phyloP scores from a whole-genome alignment of 2,888 invertebrate genomes.

The Meghimatium bilineatum region DNA sequence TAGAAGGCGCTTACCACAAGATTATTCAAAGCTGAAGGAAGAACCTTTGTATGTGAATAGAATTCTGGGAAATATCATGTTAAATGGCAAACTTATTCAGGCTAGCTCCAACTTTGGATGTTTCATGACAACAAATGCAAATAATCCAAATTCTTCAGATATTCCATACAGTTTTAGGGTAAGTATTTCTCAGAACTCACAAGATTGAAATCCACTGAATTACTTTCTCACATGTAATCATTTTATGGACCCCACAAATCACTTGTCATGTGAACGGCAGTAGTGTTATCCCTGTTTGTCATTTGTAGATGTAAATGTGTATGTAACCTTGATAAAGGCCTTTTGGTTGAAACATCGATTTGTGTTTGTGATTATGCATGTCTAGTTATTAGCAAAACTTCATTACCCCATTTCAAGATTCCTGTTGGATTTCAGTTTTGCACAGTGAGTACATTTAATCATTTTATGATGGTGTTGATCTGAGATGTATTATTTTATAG shows the following conservation, averaged over 20 bases:
- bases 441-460: too few relatives aligned
- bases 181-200: constrained; percentile 38
- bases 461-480: too few relatives aligned
- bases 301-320: too few relatives aligned
- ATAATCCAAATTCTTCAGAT: constrained; percentile 56
- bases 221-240: neutral
- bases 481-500: too few relatives aligned
- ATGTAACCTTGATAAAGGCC: too few relatives aligned
- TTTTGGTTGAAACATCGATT: too few relatives aligned
- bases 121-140: constrained; percentile 73
- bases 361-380: too few relatives aligned
- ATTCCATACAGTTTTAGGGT: constrained; percentile 74
- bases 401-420: too few relatives aligned
- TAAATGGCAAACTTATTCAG: constrained; percentile 72
- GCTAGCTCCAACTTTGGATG: constrained; percentile 75
- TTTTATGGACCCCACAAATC: neutral
- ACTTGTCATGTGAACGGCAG: neutral
- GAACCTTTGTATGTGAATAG: constrained; percentile 68
- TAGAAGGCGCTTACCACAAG: constrained; percentile 55
- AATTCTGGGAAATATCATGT: constrained; percentile 73
- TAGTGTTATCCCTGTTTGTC: too few relatives aligned
- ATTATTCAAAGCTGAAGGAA: constrained; percentile 69
- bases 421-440: too few relatives aligned
- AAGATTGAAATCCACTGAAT: neutral
- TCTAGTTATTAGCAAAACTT: too few relatives aligned